Percentiles rank a stretch among this genome's conserved stretches.
Conservation (phyloP, 2,888 invertebrate genomes). For the Drosophila paracracens region DNA sequence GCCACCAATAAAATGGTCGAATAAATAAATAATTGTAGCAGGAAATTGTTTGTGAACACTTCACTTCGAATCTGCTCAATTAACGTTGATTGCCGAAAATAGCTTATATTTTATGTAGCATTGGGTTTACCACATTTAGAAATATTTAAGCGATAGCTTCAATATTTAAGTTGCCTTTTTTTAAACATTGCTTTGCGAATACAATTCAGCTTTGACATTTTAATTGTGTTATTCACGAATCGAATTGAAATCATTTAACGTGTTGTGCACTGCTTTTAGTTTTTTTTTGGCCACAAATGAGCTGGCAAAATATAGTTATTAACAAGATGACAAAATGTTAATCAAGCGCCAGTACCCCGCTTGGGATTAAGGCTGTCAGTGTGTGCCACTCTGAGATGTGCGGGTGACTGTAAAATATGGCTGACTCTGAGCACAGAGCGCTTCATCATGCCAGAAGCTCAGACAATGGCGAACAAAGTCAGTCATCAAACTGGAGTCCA, state of each 20-base stretch:
- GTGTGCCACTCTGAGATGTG: neutral
- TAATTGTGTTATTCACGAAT: neutral
- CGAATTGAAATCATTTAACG: constrained; percentile 3
- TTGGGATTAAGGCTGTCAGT: constrained; percentile 57
- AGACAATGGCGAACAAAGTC: constrained; percentile 63
- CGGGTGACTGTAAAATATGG: constrained; percentile 56
- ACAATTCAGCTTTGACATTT: neutral
- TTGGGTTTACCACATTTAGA: neutral
- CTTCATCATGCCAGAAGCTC: constrained; percentile 60
- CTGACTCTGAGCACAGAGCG: constrained; percentile 33
- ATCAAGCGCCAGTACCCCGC: constrained; percentile 55
- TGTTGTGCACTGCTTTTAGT: constrained; percentile 20
- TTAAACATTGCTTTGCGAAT: neutral
- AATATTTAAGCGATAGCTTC: neutral
- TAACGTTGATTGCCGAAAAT: constrained; percentile 20
- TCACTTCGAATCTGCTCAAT: constrained; percentile 21
- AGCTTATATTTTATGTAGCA: constrained; percentile 23
- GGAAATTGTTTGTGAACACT: constrained; percentile 27
- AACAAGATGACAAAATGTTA: constrained; percentile 61
- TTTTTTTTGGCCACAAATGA: constrained; percentile 25
- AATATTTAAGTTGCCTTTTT: neutral
- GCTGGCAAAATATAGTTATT: constrained; percentile 53
- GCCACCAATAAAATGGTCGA: constrained; percentile 63
- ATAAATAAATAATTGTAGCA: constrained; percentile 55
- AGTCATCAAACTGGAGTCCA: constrained; percentile 62